phyloP scores from a whole-genome alignment of 2,797 vertebrate genomes.

The Sebastes trivittatus region DNA sequence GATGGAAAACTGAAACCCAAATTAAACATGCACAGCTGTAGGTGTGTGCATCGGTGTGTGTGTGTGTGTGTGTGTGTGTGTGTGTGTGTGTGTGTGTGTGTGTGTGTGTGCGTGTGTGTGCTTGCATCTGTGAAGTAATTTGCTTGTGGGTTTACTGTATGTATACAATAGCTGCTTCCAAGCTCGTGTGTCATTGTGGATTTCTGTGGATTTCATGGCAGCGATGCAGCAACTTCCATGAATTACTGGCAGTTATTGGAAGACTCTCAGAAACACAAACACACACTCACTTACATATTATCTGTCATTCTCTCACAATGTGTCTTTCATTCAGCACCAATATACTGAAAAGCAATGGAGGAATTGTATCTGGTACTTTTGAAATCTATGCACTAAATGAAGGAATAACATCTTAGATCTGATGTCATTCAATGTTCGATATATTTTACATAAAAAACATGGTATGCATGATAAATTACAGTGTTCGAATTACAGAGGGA shows the following conservation, averaged over 20 bases:
- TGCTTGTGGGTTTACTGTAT: constrained; percentile 14
- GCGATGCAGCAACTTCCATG: constrained; percentile 8
- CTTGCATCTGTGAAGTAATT: constrained; percentile 25
- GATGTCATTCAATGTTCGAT: too few species aligned
- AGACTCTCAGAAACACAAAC: constrained; percentile 21
- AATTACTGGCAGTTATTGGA: constrained; percentile 44
- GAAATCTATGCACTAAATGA: too few species aligned
- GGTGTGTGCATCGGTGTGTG: neutral
- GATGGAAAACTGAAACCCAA: constrained; percentile 57
- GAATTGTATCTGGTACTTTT: neutral
- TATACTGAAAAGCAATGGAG: neutral
- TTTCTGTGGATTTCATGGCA: constrained; percentile 36
- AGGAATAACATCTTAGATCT: too few species aligned
- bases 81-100: neutral
- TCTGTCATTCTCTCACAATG: constrained; percentile 21
- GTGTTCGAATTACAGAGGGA: too few species aligned
- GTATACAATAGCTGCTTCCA: constrained; percentile 23
- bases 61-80: neutral
- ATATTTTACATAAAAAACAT: too few species aligned
- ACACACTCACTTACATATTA: constrained; percentile 17
- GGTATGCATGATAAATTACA: too few species aligned
- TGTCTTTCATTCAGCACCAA: constrained; percentile 9
- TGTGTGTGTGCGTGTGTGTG: neutral
- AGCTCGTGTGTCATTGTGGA: constrained; percentile 13
- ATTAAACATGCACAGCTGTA: constrained; percentile 56